Percentiles rank a stretch among this genome's conserved stretches.
Evolutionary conservation across 1,140 invertebrate genomes (phyloP).

Genomic region (Phenacoccus solenopsis): DNA sequence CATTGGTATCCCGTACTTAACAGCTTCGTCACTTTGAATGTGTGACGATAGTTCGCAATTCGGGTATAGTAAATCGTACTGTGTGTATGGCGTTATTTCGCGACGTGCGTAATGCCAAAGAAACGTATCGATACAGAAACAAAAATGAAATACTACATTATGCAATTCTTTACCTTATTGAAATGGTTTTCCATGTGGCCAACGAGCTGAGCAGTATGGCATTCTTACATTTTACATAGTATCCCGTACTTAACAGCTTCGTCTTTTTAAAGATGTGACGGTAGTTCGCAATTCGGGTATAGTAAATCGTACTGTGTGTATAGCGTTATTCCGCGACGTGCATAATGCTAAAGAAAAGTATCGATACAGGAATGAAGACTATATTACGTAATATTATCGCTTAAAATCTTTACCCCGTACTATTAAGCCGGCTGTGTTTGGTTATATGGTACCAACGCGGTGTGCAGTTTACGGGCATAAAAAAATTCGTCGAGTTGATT

Average conservation of each 20-base stretch:
- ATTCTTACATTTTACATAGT: background rate
- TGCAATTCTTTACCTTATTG: background rate
- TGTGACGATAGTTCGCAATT: background rate
- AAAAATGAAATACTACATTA: background rate
- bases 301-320: slow-evolving; percentile 5
- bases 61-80: background rate
- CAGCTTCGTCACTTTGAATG: background rate
- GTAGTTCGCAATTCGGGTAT: background rate
- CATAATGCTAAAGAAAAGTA: background rate
- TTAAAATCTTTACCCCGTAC: background rate
- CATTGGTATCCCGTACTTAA: background rate
- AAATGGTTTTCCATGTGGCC: background rate
- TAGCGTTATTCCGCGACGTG: background rate
- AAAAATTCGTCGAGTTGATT: background rate
- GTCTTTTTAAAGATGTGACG: background rate
- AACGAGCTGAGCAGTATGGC: background rate
- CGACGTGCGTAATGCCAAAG: background rate
- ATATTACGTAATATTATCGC: background rate
- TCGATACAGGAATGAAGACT: too few relatives aligned
- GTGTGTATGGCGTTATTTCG: background rate
- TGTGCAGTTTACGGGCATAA: slow-evolving; percentile 6
- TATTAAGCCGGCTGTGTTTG: slow-evolving; percentile 9
- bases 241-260: background rate
- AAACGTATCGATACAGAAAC: too few relatives aligned
- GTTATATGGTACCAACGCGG: background rate